Evolutionary conservation across 53 echinoderm and acorn worm species (phyloP).

Genomic region (Pentamera pediparva): DNA sequence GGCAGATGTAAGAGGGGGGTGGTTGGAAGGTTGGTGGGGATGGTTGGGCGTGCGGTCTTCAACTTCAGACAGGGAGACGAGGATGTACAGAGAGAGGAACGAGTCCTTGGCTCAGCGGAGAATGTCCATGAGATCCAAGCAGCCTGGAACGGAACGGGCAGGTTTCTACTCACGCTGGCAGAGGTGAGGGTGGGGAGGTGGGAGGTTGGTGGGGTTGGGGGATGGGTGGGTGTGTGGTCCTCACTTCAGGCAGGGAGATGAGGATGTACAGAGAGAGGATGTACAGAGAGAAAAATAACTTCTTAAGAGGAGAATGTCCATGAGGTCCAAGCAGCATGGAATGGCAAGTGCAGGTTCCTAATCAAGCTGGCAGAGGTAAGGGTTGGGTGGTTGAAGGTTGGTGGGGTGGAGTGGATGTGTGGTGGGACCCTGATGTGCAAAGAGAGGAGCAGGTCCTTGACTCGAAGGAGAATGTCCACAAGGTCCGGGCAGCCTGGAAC

Average conservation of each 20-base stretch:
- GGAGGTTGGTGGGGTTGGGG: no score
- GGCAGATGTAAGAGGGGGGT: slow-evolving; percentile 1
- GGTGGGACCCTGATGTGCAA: no score
- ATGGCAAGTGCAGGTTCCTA: slow-evolving; percentile 78
- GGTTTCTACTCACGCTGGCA: slow-evolving; percentile 66
- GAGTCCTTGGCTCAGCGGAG: slow-evolving; percentile 75
- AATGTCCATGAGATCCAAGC: slow-evolving; percentile 79
- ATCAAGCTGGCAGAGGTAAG: slow-evolving; percentile 47
- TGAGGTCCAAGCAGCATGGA: slow-evolving; percentile 82
- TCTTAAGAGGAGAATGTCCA: slow-evolving; percentile 94
- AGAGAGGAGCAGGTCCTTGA: slow-evolving; percentile 74
- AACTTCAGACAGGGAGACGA: slow-evolving; percentile 71
- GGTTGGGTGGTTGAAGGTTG: no score
- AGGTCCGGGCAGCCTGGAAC: slow-evolving; percentile 78
- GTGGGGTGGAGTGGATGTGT: no score
- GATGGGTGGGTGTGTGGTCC: no score
- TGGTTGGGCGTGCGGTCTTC: slow-evolving; percentile 39
- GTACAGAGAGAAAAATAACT: no score
- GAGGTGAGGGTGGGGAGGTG: slow-evolving; percentile 16
- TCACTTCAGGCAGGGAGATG: slow-evolving; percentile 47
- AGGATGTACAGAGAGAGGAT: slow-evolving; percentile 66
- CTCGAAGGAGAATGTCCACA: slow-evolving; percentile 82
- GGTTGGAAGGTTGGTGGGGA: background rate
- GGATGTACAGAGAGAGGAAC: slow-evolving; percentile 65
- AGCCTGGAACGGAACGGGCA: slow-evolving; percentile 82